A percentile compares a stretch with the other conserved stretches of the same genome.
phyloP scores from a whole-genome alignment of 2,888 invertebrate genomes.

The Epirrhoe tristata region DNA sequence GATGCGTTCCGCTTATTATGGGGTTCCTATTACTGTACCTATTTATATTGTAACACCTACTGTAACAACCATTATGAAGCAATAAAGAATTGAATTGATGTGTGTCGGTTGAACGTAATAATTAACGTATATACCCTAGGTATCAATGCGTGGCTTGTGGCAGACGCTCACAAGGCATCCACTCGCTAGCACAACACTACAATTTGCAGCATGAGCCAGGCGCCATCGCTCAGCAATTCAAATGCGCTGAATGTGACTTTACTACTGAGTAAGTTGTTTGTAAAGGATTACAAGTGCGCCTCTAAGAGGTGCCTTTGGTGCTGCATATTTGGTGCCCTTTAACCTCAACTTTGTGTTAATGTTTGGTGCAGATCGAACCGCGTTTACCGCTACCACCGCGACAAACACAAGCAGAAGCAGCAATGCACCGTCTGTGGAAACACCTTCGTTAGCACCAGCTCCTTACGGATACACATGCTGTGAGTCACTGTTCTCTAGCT shows the following conservation, averaged over 20 bases:
- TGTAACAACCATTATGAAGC: too few species aligned
- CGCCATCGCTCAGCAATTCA: constrained; percentile 51
- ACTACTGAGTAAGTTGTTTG: constrained; percentile 68
- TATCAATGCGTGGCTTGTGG: constrained; percentile 66
- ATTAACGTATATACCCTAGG: too few species aligned
- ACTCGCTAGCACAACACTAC: constrained; percentile 65
- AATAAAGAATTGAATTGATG: too few species aligned
- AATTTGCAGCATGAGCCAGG: constrained; percentile 55
- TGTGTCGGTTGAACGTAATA: too few species aligned
- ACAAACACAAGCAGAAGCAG: constrained; percentile 61
- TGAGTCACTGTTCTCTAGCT: constrained; percentile 54
- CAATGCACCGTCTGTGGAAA: constrained; percentile 64
- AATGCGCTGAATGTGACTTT: constrained; percentile 63
- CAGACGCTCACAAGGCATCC: constrained; percentile 59
- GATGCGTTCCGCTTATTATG: too few species aligned
- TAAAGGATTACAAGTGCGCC: too few species aligned
- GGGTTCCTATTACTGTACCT: too few species aligned
- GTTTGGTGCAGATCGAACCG: constrained; percentile 58
- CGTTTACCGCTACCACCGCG: constrained; percentile 67
- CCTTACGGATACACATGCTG: constrained; percentile 67
- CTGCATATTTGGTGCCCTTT: too few species aligned
- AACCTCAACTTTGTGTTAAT: background rate
- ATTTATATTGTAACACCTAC: too few species aligned
- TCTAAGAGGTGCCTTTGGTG: too few species aligned
- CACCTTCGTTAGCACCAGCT: constrained; percentile 59